phyloP scores from a whole-genome alignment of 2,113 vertebrate species.

The Rutilus rutilus region DNA sequence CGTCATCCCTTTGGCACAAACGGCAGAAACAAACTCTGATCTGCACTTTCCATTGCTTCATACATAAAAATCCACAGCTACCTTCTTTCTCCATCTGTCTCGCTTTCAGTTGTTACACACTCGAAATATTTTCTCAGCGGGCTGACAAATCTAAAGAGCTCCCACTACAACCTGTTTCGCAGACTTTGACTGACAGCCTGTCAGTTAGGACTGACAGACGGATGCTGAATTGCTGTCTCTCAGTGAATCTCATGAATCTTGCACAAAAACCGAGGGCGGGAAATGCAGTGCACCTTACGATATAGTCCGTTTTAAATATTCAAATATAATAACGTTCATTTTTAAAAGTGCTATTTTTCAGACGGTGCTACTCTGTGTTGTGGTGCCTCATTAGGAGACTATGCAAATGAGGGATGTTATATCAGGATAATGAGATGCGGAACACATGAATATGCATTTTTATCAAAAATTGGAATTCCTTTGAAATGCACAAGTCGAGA shows the following conservation, averaged over 20 bases:
- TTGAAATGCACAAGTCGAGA: slow-evolving; percentile 42
- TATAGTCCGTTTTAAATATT: slow-evolving; percentile 24
- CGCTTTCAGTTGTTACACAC: slow-evolving; percentile 10
- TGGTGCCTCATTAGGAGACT: slow-evolving; percentile 40
- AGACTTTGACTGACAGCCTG: slow-evolving; percentile 41
- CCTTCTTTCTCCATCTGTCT: slow-evolving; percentile 32
- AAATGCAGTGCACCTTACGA: background rate
- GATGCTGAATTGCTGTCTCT: slow-evolving; percentile 42
- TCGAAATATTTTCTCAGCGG: slow-evolving; percentile 39
- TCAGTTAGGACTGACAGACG: slow-evolving; percentile 44
- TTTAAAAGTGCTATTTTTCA: slow-evolving; percentile 4
- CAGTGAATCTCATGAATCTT: slow-evolving; percentile 21
- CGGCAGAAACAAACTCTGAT: slow-evolving; percentile 35
- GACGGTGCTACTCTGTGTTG: slow-evolving; percentile 2
- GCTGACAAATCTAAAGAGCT: slow-evolving; percentile 47
- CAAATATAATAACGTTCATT: background rate
- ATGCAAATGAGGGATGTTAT: slow-evolving; percentile 44
- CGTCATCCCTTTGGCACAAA: slow-evolving; percentile 40
- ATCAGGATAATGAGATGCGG: slow-evolving; percentile 33
- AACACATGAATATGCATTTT: slow-evolving; percentile 48
- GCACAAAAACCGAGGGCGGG: background rate
- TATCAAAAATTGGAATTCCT: slow-evolving; percentile 45
- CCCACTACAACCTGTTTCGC: slow-evolving; percentile 11
- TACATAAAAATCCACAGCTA: slow-evolving; percentile 23
- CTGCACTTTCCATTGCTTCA: slow-evolving; percentile 7